These are phyloP conservation scores for Morphnarchus princeps DNA, from an alignment of 2,113 vertebrate genomes.

Conservation along the genomic window DNA sequence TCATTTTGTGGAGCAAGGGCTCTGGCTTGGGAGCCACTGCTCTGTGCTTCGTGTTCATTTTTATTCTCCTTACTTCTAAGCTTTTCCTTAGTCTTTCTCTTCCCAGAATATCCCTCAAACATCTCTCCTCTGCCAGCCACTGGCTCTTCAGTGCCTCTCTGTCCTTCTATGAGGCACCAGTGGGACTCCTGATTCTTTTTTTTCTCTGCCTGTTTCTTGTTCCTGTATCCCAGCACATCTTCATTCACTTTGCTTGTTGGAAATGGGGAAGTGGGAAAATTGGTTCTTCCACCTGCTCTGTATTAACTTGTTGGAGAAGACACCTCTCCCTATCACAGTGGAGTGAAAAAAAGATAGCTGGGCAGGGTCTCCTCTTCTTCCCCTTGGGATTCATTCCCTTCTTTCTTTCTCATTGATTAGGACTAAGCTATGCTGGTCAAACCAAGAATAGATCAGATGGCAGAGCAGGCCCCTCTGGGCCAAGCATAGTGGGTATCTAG, in stretches of 20 bases:
- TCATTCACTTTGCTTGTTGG: neutral
- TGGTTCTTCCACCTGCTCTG: neutral
- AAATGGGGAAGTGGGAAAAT: constrained; percentile 22
- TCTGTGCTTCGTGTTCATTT: neutral
- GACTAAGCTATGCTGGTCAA: neutral
- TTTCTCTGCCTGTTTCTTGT: neutral
- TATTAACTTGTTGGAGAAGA: constrained; percentile 6
- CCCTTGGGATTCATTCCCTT: neutral
- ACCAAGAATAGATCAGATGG: neutral
- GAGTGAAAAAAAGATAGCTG: neutral
- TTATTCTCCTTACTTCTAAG: constrained; percentile 33
- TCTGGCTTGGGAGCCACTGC: constrained; percentile 4
- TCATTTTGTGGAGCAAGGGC: constrained; percentile 1
- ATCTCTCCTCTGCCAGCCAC: neutral
- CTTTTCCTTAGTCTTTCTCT: constrained; percentile 22
- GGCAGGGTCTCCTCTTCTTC: neutral
- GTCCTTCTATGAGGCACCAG: neutral
- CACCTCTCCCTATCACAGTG: neutral
- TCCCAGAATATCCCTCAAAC: constrained; percentile 50
- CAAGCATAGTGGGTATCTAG: neutral
- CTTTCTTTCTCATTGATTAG: neutral
- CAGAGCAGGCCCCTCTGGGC: neutral
- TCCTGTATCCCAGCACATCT: neutral
- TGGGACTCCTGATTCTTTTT: constrained; percentile 14
- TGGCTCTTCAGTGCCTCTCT: constrained; percentile 16